Evolutionary conservation across 2,888 invertebrate genomes (phyloP).

Genomic region (Lepidocyrtinus sp.): DNA sequence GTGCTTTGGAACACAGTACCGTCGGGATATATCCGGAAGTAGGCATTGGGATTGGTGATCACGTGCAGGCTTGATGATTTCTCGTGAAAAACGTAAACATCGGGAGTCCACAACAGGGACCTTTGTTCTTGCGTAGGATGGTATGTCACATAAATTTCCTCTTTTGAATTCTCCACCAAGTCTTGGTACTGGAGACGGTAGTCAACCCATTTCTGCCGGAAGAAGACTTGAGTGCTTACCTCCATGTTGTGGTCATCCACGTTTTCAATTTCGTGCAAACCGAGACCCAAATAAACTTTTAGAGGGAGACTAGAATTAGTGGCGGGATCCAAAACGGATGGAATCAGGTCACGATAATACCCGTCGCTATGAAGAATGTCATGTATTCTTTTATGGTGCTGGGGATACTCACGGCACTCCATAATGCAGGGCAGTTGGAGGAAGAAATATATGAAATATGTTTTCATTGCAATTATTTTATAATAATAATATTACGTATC

Average conservation of each 20-base stretch:
- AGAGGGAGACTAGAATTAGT: too few species aligned
- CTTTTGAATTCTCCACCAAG: background rate
- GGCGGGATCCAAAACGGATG: too few species aligned
- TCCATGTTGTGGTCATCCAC: slow-evolving; percentile 25
- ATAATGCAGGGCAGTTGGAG: too few species aligned
- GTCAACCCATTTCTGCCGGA: slow-evolving; percentile 23
- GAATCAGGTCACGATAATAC: too few species aligned
- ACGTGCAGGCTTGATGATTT: background rate
- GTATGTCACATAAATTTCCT: background rate
- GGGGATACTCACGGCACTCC: too few species aligned
- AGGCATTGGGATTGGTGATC: slow-evolving; percentile 16
- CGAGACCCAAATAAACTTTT: background rate
- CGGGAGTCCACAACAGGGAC: slow-evolving; percentile 17
- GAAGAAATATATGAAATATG: too few species aligned
- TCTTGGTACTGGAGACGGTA: background rate
- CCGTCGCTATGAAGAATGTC: too few species aligned
- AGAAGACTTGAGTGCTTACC: background rate
- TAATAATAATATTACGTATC: too few species aligned
- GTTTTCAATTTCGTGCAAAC: background rate
- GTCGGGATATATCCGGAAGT: slow-evolving; percentile 6
- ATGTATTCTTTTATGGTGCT: too few species aligned
- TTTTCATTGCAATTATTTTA: too few species aligned
- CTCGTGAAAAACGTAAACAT: slow-evolving; percentile 12
- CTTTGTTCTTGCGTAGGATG: background rate
- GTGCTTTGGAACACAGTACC: slow-evolving; percentile 31